Percentiles rank a stretch among this genome's conserved stretches.
Evolutionary conservation across 2,113 vertebrate species (phyloP).

Genomic region (Geothlypis trichas): DNA sequence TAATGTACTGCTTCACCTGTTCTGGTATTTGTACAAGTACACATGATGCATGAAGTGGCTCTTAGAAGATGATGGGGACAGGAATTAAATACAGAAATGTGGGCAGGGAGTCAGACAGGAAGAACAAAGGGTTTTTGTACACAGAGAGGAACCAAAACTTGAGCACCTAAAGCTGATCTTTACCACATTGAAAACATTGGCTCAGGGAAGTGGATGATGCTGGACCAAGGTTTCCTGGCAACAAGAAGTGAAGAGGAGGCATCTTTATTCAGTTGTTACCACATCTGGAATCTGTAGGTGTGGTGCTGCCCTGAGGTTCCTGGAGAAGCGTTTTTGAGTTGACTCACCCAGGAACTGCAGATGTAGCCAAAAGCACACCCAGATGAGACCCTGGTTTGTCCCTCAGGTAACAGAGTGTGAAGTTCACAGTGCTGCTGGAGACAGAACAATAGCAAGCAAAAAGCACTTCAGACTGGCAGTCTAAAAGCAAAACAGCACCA

Average conservation of each 20-base stretch:
- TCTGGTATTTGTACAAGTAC: not conserved
- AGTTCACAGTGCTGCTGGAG: not conserved
- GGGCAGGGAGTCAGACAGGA: not conserved
- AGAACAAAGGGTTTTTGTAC: not conserved
- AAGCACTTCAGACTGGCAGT: not conserved
- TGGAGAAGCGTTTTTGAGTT: not conserved
- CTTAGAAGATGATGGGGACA: not conserved
- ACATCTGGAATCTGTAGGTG: not conserved
- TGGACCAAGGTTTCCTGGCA: not conserved
- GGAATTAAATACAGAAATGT: not conserved
- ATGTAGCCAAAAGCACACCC: not conserved
- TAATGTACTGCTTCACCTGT: not conserved
- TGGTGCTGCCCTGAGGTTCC: not conserved
- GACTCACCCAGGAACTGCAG: not conserved
- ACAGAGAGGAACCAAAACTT: not conserved
- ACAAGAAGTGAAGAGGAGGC: not conserved
- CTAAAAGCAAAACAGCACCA: not conserved
- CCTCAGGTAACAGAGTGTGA: not conserved
- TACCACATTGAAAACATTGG: not conserved
- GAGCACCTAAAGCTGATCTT: not conserved
- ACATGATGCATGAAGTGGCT: not conserved
- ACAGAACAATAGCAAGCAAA: not conserved
- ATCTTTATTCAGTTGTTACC: not conserved
- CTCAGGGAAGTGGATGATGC: not conserved
- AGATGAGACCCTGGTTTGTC: not conserved